Evolutionary conservation across 2,888 invertebrate genomes (phyloP).

Genomic region (Plebejus melissa): DNA sequence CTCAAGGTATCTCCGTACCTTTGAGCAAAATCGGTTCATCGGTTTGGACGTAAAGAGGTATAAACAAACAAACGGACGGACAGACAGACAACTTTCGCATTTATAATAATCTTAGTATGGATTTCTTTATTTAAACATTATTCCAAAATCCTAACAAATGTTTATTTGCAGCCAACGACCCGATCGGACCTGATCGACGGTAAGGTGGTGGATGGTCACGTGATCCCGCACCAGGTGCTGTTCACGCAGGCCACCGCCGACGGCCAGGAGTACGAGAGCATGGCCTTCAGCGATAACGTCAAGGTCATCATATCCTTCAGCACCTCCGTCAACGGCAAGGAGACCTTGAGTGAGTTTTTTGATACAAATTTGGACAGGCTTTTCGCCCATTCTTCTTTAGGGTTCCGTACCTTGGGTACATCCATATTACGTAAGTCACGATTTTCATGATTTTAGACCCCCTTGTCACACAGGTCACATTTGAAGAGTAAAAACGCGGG

Average conservation of each 20-base stretch:
- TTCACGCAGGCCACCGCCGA: slow-evolving; percentile 91
- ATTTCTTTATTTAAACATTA: neutral
- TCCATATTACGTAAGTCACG: too few relatives aligned
- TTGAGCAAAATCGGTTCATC: too few relatives aligned
- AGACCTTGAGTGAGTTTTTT: slow-evolving; percentile 79
- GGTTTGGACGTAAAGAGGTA: too few relatives aligned
- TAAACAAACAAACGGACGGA: too few relatives aligned
- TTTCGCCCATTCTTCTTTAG: neutral
- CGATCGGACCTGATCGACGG: slow-evolving; percentile 87
- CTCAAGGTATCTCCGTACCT: too few relatives aligned
- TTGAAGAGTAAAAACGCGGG: too few relatives aligned
- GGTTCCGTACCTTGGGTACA: too few relatives aligned
- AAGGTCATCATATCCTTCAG: slow-evolving; percentile 90
- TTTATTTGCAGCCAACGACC: slow-evolving; percentile 78
- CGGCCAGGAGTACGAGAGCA: slow-evolving; percentile 86
- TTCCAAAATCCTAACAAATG: neutral
- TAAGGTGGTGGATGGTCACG: slow-evolving; percentile 93
- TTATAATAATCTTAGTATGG: too few relatives aligned
- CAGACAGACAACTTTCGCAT: too few relatives aligned
- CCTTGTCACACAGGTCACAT: too few relatives aligned
- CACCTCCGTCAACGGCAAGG: slow-evolving; percentile 82
- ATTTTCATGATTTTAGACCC: too few relatives aligned
- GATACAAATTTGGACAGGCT: neutral
- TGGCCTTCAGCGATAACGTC: slow-evolving; percentile 90
- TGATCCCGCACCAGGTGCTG: slow-evolving; percentile 91